These are phyloP conservation scores for Caligus rogercresseyi DNA, from an alignment of 1,140 invertebrate genomes.

Conservation along the genomic window DNA sequence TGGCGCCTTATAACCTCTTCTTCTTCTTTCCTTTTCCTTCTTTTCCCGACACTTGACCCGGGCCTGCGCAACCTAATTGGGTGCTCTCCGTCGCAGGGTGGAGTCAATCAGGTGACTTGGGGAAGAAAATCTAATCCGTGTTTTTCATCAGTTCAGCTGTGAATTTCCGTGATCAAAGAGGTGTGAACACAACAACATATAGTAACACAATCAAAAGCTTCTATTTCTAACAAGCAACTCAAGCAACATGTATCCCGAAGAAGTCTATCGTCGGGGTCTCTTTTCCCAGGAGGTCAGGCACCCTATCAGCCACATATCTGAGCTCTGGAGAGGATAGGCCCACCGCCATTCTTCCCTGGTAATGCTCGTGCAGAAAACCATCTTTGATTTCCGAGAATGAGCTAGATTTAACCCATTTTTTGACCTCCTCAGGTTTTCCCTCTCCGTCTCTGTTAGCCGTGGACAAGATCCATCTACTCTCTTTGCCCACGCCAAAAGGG, in stretches of 20 bases:
- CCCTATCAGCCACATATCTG: not conserved
- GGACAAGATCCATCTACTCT: not conserved
- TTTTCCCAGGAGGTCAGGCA: not conserved
- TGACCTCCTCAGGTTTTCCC: not conserved
- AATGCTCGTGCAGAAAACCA: not conserved
- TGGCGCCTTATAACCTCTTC: not conserved
- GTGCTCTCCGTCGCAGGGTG: not conserved
- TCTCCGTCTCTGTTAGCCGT: not conserved
- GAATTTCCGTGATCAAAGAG: not conserved
- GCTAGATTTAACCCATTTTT: too few relatives aligned
- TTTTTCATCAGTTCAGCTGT: not conserved
- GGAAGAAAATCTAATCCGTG: not conserved
- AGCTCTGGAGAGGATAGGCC: not conserved
- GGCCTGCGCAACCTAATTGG: not conserved
- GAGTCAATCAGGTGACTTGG: not conserved
- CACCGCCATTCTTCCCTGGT: not conserved
- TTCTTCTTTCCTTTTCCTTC: too few relatives aligned
- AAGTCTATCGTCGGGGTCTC: not conserved
- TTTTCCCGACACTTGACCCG: not conserved
- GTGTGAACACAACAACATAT: not conserved
- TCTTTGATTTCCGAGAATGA: not conserved
- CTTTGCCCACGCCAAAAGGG: not conserved
- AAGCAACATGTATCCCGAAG: not conserved
- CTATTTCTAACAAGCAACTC: not conserved
- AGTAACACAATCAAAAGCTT: not conserved